These are phyloP conservation scores for Andrena fulva DNA, from an alignment of 2,888 invertebrate species.

Conservation along the genomic window DNA sequence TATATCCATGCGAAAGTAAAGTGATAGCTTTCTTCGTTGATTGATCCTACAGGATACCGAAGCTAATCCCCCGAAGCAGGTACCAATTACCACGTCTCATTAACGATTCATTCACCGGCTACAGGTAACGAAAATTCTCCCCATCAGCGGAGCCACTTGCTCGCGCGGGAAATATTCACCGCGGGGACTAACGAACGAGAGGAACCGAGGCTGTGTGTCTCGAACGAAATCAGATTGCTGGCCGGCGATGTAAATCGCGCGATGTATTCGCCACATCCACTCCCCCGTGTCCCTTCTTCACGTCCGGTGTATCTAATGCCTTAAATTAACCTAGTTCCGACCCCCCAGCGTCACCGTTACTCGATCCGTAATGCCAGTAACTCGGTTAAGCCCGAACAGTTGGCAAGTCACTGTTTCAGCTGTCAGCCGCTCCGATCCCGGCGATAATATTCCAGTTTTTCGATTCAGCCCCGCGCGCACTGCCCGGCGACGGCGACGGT, in stretches of 20 bases:
- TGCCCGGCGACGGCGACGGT: constrained; percentile 14
- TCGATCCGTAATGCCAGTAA: constrained; percentile 58
- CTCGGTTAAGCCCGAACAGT: constrained; percentile 51
- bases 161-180: constrained; percentile 29
- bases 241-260: constrained; percentile 44
- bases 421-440: constrained; percentile 31
- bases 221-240: constrained; percentile 44
- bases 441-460: constrained; percentile 45
- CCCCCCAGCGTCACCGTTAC: constrained; percentile 57
- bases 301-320: constrained; percentile 77
- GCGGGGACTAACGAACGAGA: constrained; percentile 35
- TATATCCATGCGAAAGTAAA: neutral
- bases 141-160: constrained; percentile 15
- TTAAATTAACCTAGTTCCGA: constrained; percentile 76
- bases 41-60: neutral
- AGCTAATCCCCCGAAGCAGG: neutral
- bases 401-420: constrained; percentile 36
- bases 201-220: constrained; percentile 14
- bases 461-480: constrained; percentile 4
- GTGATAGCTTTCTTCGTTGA: neutral
- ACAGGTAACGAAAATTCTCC: constrained; percentile 1
- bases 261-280: constrained; percentile 42
- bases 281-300: constrained; percentile 45
- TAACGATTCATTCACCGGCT: constrained; percentile 1
- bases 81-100: neutral